phyloP scores from a whole-genome alignment of 2,113 vertebrate species.

The Ptychochromis oligacanthus region DNA sequence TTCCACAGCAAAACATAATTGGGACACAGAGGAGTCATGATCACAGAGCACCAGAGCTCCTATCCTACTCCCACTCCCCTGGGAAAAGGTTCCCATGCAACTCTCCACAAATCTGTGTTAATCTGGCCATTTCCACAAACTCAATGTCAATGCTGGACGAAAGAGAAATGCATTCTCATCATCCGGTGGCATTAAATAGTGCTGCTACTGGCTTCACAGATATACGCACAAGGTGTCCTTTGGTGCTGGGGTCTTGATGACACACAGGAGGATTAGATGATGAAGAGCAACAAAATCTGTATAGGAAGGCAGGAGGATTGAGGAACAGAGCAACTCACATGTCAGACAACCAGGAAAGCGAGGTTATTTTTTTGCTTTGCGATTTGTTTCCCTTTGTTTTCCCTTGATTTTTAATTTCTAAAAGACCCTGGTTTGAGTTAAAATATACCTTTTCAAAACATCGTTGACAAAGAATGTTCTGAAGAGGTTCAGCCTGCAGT shows the following conservation, averaged over 20 bases:
- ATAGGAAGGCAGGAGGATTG: too few species aligned
- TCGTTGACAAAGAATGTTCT: too few species aligned
- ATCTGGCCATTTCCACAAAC: background rate
- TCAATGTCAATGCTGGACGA: background rate
- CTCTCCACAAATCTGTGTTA: background rate
- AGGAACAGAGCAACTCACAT: too few species aligned
- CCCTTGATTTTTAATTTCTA: background rate
- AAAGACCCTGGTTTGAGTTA: background rate
- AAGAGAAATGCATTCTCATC: rapidly evolving
- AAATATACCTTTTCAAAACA: background rate
- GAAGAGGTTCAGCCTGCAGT: background rate
- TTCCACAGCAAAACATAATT: conserved; percentile 42
- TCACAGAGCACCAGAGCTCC: background rate
- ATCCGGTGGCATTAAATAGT: background rate
- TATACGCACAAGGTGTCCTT: background rate
- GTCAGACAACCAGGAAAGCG: background rate
- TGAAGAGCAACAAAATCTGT: too few species aligned
- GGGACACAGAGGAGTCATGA: conserved; percentile 5
- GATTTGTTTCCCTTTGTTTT: background rate
- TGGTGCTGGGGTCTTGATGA: background rate
- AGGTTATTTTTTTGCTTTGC: rapidly evolving
- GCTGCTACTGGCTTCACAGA: background rate
- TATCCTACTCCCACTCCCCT: conserved; percentile 4
- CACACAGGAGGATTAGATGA: background rate
- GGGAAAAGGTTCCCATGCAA: conserved; percentile 27